Evolutionary conservation across 2,113 vertebrate genomes (phyloP).

Genomic region (Pterocles orientalis): DNA sequence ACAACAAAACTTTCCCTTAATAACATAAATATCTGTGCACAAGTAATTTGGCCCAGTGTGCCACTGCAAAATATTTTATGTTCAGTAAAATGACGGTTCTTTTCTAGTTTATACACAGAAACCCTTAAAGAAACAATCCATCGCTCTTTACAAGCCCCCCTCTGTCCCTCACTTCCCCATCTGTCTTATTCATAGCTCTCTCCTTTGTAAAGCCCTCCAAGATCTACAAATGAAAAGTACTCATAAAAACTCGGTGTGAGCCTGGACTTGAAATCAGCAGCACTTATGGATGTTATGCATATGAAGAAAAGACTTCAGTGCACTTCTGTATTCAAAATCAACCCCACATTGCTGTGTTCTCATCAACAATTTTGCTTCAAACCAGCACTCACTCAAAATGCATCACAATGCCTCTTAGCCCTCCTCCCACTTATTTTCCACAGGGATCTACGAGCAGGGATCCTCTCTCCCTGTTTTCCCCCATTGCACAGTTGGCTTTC

Average conservation of each 20-base stretch:
- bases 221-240: background rate
- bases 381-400: background rate
- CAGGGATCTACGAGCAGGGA: background rate
- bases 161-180: background rate
- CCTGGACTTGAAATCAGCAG: background rate
- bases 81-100: background rate
- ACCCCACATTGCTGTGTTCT: background rate
- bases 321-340: background rate
- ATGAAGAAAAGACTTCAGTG: background rate
- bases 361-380: fast-evolving
- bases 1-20: slow-evolving; percentile 7
- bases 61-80: slow-evolving; percentile 27
- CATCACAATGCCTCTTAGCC: background rate
- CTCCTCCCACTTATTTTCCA: background rate
- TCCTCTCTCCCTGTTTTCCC: background rate
- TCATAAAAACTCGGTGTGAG: background rate
- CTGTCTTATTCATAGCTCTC: slow-evolving; percentile 41
- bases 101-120: background rate
- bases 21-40: background rate
- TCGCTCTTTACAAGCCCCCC: background rate
- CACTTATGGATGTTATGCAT: background rate
- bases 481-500: slow-evolving; percentile 31
- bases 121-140: slow-evolving; percentile 1
- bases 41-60: background rate
- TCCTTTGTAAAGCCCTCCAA: background rate